Evolutionary conservation across 2,797 vertebrate species (phyloP), one percentile per base, ranked within the genome.

Genomic region (Mormyrus hasselquistii): DNA sequence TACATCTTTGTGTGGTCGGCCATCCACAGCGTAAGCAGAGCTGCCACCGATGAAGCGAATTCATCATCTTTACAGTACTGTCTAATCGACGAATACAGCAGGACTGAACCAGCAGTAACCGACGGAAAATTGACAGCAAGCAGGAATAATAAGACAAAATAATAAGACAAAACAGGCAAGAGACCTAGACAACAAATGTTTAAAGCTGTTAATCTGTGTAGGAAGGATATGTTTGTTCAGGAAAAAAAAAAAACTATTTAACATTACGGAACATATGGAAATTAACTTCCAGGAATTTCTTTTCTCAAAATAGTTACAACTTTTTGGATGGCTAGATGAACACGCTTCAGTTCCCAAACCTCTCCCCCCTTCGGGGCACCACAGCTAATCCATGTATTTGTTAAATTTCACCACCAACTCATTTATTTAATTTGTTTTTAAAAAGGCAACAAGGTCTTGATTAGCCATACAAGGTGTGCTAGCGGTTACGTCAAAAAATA

Each of bases 1-100:
- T 98, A 98, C 93, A 89, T 98, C 34, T 95, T 96, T 55, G 97
- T 98, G 50, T 98, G 95, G 96, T 0, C 95, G 94, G 97, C 97
- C 91, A 97, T 98, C 92, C 96, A 93, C 9, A 90, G 95, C 73
- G 97, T 98, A 93, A 94, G 96, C 91, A 29, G 22, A 29, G 19
- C 41, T 49, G 41, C 2, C 19, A 8, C 16, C 29, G 82, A 47
- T n/a, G 19, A 69, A 34, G 65, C 12, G 4, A 16, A 73, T 73
- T 5, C 38, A 6, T 4, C 29, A 29, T 69, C 29, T 69, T 34
- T 4, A 69, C 25, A 16, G 65, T 38, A 14, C 9, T 12, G 25
- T 69, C 65, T 38, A 73, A 73, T 14, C 12, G 4, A 38, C 12
- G 2, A 38, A 73, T 69, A 14, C 29, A 69, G 1, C 25, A 65